Conservation (phyloP, 2,797 vertebrate species). For the Channallabes apus region DNA sequence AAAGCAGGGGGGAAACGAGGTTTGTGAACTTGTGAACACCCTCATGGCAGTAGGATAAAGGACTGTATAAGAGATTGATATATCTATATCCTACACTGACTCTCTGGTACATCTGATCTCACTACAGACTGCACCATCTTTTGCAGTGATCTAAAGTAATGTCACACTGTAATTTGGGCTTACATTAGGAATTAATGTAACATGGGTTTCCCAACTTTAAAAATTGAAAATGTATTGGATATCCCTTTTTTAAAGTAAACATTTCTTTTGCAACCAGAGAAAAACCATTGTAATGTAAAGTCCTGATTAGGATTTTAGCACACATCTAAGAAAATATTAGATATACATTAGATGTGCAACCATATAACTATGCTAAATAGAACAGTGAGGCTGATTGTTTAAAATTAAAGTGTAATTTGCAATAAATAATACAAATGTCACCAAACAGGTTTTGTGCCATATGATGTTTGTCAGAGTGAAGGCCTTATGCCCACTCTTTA, state of each 20-base stretch:
- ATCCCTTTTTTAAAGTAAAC: background rate
- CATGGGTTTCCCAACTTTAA: background rate
- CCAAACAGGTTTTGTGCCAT: too few species aligned
- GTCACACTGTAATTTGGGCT: background rate
- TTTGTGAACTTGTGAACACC: background rate
- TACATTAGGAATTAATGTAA: background rate
- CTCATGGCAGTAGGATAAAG: background rate
- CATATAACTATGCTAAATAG: too few species aligned
- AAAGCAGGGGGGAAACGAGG: background rate
- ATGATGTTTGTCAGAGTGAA: too few species aligned
- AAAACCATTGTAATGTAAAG: background rate
- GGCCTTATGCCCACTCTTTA: too few species aligned
- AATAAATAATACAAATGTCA: too few species aligned
- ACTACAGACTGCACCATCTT: background rate
- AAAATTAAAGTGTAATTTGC: too few species aligned
- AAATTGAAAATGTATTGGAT: background rate
- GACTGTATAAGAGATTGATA: background rate
- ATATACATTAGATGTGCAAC: too few species aligned
- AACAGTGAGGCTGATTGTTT: too few species aligned
- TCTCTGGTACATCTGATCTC: too few species aligned
- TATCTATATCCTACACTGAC: background rate
- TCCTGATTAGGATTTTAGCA: background rate
- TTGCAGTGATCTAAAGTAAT: background rate
- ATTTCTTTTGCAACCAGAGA: background rate
- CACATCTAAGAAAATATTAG: background rate